Percentiles rank a stretch among this genome's conserved stretches.
phyloP scores from a whole-genome alignment of 1,140 invertebrate species.

The Lasaia peninsularis region DNA sequence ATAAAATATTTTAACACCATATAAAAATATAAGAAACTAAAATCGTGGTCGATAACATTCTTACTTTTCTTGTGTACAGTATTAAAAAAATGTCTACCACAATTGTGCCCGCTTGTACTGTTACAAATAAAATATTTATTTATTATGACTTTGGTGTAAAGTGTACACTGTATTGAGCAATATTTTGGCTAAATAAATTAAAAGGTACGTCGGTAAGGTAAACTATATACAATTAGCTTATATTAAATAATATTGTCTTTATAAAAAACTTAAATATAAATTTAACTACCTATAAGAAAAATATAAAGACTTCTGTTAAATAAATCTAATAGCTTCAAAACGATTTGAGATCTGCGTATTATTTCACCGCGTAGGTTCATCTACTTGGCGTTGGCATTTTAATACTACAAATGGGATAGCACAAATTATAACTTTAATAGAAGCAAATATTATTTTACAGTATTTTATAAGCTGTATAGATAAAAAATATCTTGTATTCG shows the following conservation, averaged over 20 bases:
- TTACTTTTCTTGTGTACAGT: not conserved
- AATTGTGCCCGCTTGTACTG: slow-evolving; percentile 71
- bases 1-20: not conserved
- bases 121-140: slow-evolving; percentile 57
- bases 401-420: slow-evolving; percentile 8
- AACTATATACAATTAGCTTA: slow-evolving; percentile 59
- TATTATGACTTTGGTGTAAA: slow-evolving; percentile 75
- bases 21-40: slow-evolving; percentile 2
- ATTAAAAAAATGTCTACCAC: slow-evolving; percentile 3
- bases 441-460: not conserved
- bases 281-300: slow-evolving; percentile 13
- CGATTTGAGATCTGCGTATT: slow-evolving; percentile 60
- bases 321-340: slow-evolving; percentile 72
- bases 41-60: slow-evolving; percentile 1
- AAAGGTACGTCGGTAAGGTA: slow-evolving; percentile 36
- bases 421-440: not conserved
- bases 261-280: slow-evolving; percentile 24
- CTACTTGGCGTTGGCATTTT: slow-evolving; percentile 26
- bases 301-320: slow-evolving; percentile 24
- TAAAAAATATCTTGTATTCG: slow-evolving; percentile 15
- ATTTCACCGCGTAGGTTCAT: slow-evolving; percentile 36
- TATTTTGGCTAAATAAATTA: slow-evolving; percentile 74
- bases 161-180: slow-evolving; percentile 74
- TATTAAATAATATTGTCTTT: slow-evolving; percentile 29
- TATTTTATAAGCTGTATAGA: not conserved